Evolutionary conservation across 2,888 invertebrate species (phyloP).

Genomic region (Gisinianus flammeolus): DNA sequence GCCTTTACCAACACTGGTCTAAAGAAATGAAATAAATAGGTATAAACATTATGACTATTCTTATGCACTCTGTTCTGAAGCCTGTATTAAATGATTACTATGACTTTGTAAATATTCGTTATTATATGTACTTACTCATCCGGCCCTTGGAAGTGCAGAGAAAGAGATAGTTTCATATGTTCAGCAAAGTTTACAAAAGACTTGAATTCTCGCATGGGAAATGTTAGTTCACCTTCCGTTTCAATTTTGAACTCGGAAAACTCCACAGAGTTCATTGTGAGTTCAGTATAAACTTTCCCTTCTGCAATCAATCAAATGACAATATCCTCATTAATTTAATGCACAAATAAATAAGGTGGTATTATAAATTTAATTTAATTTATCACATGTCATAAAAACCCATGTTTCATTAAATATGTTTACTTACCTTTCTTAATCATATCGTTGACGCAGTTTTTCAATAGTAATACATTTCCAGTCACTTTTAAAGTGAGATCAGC

Average conservation of each 20-base stretch:
- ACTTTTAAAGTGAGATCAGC: conserved; percentile 50
- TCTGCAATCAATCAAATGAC: conserved; percentile 42
- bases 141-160: conserved; percentile 46
- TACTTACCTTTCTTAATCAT: conserved; percentile 49
- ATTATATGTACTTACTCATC: conserved; percentile 51
- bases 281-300: conserved; percentile 53
- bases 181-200: conserved; percentile 50
- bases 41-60: too few species aligned
- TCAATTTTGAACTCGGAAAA: conserved; percentile 46
- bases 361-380: not conserved
- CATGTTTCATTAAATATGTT: not conserved
- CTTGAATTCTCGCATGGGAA: conserved; percentile 55
- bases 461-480: conserved; percentile 35
- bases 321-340: not conserved
- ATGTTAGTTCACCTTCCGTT: conserved; percentile 46
- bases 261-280: conserved; percentile 49
- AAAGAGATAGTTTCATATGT: conserved; percentile 47
- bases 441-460: conserved; percentile 52
- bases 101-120: too few species aligned
- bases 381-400: too few species aligned
- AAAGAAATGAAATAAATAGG: too few species aligned
- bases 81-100: too few species aligned
- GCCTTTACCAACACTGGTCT: conserved; percentile 31
- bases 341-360: not conserved
- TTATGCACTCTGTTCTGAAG: too few species aligned